Conservation (phyloP, 2,888 invertebrate species). For the Epinotia brunnichana region DNA sequence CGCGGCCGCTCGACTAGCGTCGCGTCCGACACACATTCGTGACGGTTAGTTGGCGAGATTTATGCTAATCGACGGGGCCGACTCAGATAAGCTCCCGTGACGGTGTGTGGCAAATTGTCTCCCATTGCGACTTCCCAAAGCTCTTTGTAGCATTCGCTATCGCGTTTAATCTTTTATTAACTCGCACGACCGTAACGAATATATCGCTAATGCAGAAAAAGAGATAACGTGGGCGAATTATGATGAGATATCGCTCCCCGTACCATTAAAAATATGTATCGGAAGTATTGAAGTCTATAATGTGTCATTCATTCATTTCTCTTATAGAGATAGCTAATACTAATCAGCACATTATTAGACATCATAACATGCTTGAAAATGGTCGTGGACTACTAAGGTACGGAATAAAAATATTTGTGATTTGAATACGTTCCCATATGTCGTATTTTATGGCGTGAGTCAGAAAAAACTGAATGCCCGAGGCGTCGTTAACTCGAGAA, state of each 20-base stretch:
- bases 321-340: slow-evolving; percentile 47
- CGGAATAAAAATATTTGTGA: slow-evolving; percentile 64
- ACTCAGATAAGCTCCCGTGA: slow-evolving; percentile 79
- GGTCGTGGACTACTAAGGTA: slow-evolving; percentile 62
- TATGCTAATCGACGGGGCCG: slow-evolving; percentile 82
- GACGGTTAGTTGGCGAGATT: slow-evolving; percentile 83
- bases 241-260: slow-evolving; percentile 42
- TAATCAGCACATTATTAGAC: slow-evolving; percentile 56
- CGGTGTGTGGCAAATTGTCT: slow-evolving; percentile 81
- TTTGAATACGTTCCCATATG: slow-evolving; percentile 70
- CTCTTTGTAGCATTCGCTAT: slow-evolving; percentile 68
- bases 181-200: slow-evolving; percentile 58
- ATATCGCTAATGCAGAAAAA: slow-evolving; percentile 57
- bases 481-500: slow-evolving; percentile 81
- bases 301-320: slow-evolving; percentile 46
- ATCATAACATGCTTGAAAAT: slow-evolving; percentile 51
- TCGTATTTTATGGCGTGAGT: slow-evolving; percentile 78
- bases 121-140: slow-evolving; percentile 72
- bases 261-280: slow-evolving; percentile 42
- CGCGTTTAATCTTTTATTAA: slow-evolving; percentile 62
- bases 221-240: slow-evolving; percentile 50
- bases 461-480: slow-evolving; percentile 75
- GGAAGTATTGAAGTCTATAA: not conserved
- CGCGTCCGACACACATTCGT: slow-evolving; percentile 71
- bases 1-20: slow-evolving; percentile 49